Evolutionary conservation across 2,797 vertebrate genomes (phyloP), one percentile per base, ranked within the genome.

Genomic region (Oryzias sinensis): DNA sequence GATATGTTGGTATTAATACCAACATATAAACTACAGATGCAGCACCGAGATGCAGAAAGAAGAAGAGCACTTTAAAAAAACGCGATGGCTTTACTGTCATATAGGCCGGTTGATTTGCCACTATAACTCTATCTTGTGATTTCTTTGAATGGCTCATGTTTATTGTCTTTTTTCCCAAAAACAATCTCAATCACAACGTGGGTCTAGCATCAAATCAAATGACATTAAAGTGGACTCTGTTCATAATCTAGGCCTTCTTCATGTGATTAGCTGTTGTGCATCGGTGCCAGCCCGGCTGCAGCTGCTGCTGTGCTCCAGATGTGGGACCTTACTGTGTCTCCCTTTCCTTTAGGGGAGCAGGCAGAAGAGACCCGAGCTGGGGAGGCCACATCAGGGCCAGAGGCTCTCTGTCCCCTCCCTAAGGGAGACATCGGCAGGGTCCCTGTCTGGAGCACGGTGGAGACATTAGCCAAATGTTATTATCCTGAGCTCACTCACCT

Each of bases 381-480:
- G 82, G 88, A 90, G 81, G 85, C 78, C 70, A 49, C 83, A 59
- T 84, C 82, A 86, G 86, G 84, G 60, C 81, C 72, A 48, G 87
- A 86, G 77, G 68, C 85, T 81, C 85, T 87, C 80, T 87, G 86
- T 76, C 84, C 87, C 74, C 84, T 89, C 87, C 86, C 87, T 65
- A 86, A 89, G 81, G 89, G 84, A 79, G 89, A 92, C 86, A 80
- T 90, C 76, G 79, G 84, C 84, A 87, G 89, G 80, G 89, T 88
- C 88, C 87, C 88, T 6, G 80, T 87, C 87, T 89, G 88, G 88
- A 88, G 87, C 84, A 89, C 89, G 42, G 82, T 91, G 90, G 88
- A 91, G 84, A 87, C 88, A 46, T 86, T 90, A 89, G 87, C 89
- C 76, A 91, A 91, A 87, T 89, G 87, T 82, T 91, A 90, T 90